Evolutionary conservation across 2,113 vertebrate genomes (phyloP).

Genomic region (Galemys pyrenaicus): DNA sequence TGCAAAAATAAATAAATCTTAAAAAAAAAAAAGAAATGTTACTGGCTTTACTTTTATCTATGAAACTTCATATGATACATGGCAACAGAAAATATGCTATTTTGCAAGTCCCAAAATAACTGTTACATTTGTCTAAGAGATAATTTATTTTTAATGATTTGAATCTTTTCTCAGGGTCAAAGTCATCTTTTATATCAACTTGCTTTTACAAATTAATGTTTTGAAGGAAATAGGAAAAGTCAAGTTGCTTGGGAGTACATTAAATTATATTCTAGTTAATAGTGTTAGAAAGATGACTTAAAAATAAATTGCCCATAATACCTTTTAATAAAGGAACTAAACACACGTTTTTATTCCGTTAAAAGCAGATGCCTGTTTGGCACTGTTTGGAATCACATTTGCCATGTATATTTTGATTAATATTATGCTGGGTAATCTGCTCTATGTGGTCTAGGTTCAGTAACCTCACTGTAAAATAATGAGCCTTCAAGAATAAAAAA

Average conservation of each 20-base stretch:
- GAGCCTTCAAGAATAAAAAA: conserved; percentile 94
- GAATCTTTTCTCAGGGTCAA: conserved; percentile 82
- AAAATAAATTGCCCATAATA: conserved; percentile 88
- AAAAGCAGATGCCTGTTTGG: conserved; percentile 86
- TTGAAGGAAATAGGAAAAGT: conserved; percentile 86
- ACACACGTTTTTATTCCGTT: conserved; percentile 84
- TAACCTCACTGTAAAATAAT: conserved; percentile 94
- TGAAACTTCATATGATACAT: conserved; percentile 34
- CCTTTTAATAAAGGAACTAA: conserved; percentile 84
- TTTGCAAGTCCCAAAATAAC: conserved; percentile 71
- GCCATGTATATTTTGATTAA: conserved; percentile 94
- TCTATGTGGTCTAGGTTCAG: conserved; percentile 86
- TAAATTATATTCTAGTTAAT: conserved; percentile 87
- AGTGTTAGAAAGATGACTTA: conserved; percentile 85
- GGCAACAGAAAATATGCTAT: conserved; percentile 58
- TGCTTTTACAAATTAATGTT: conserved; percentile 86
- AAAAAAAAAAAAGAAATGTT: too few species aligned
- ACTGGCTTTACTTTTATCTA: conserved; percentile 61
- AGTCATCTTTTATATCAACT: conserved; percentile 84
- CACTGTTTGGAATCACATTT: conserved; percentile 87
- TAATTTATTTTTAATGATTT: conserved; percentile 84
- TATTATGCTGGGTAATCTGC: conserved; percentile 86
- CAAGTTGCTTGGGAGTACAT: conserved; percentile 84
- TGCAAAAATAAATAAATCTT: too few species aligned
- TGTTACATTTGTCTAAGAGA: conserved; percentile 75